These are phyloP conservation scores for Synanthedon vespiformis DNA, from an alignment of 2,888 invertebrate species.

Conservation along the genomic window DNA sequence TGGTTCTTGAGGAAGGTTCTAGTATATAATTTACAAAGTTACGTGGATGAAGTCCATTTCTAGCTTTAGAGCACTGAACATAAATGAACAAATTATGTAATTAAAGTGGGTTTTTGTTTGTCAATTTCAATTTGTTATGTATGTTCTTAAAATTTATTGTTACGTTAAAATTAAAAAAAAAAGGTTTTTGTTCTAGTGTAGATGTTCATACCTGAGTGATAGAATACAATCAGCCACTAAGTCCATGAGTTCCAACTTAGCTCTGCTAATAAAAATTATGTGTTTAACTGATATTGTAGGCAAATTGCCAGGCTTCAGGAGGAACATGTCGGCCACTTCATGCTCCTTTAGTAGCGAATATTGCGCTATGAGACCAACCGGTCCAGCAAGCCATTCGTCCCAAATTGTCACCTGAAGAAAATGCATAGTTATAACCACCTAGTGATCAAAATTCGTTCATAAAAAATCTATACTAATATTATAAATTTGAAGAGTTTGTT, in stretches of 20 bases:
- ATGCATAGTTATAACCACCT: neutral
- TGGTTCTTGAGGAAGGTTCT: too few relatives aligned
- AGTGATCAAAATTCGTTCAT: too few relatives aligned
- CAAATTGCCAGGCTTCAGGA: constrained; percentile 76
- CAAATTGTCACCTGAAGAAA: constrained; percentile 78
- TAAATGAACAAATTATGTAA: too few relatives aligned
- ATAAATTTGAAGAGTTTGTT: too few relatives aligned
- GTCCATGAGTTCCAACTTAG: constrained; percentile 86
- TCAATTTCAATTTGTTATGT: neutral
- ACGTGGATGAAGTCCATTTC: too few relatives aligned
- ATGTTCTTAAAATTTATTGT: too few relatives aligned
- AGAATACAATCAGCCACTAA: constrained; percentile 79
- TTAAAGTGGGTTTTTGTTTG: too few relatives aligned
- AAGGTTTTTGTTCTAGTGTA: too few relatives aligned
- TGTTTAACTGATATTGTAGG: constrained; percentile 81
- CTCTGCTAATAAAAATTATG: constrained; percentile 89
- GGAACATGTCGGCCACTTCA: constrained; percentile 87
- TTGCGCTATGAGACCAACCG: constrained; percentile 87
- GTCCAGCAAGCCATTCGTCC: constrained; percentile 89
- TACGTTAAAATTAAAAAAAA: too few relatives aligned
- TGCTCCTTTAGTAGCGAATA: constrained; percentile 83
- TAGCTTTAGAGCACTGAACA: too few relatives aligned
- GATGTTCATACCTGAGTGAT: constrained; percentile 35
- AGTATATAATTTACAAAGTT: too few relatives aligned
- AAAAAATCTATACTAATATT: too few relatives aligned